Evolutionary conservation across 2,113 vertebrate species (phyloP), one percentile per base, ranked within the genome.

Genomic region (Cyprinodon brontotheroides): DNA sequence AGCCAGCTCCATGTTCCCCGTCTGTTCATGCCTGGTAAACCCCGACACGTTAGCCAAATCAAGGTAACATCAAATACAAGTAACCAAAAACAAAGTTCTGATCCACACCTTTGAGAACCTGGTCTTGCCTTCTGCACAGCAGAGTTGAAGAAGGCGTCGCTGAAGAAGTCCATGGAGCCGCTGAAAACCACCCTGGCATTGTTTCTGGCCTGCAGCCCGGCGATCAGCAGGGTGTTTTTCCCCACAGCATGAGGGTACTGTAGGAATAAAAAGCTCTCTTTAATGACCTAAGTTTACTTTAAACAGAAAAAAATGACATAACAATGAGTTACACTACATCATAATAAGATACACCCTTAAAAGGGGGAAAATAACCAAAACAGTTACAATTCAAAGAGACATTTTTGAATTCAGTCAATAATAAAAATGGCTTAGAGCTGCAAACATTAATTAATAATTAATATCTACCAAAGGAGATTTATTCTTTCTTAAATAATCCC

Each of bases 201-300:
- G 92, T 99, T 99, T 78, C 98, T 94, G 41, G 98, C 98, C 84
- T 99, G 98, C 7, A 99, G 96, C 2, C 98, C 98, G 0, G 98
- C 98, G 0, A 99, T 96, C 75, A 99, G 95, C 53, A 99, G 95
- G 3, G 97, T 99, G 91, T 99, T 99, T 93, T 96, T 98, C 14
- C 98, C 98, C 4, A 99, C 98, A 0, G 98, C 98, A 0, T 99
- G 98, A 0, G 98, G 98, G 62, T 99, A 99, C 98, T 99, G 84
- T 11, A 77, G 17, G 63, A 40, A 17, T 41, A 3, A 36, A 63
- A 64, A 15, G 14, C 39, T 39, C 20, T 14, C 17, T 57, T 57
- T 9, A 57, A 57, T 20, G n/a, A 57, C 20, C 20, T 14, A 7
- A 9, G 50, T n/a, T 57, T 41, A 41, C 9, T 57, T 20, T 20